Base-by-base conservation (phyloP, 2,888 invertebrate species). In the Agrotis segetum region DNA sequence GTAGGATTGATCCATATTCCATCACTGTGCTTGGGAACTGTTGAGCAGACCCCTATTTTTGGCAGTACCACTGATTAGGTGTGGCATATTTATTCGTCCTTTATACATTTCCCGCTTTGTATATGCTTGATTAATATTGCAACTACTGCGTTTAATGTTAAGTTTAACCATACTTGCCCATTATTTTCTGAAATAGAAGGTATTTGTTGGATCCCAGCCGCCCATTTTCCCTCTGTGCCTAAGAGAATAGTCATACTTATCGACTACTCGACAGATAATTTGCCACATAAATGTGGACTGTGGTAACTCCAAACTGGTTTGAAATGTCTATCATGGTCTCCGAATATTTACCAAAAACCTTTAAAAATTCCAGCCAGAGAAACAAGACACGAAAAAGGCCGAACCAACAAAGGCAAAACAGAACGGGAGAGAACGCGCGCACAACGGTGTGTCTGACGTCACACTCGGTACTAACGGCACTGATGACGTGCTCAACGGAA, bases 381-480 rank as follows among this genome's bases (percentile, higher is more conserved):
- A 89, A 64, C 82, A 86, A 83, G 84, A 88, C 77, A 64, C 75
- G 78, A 71, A 87, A 86, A 72, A 75, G 82, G 60, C 75, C 55
- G 85, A 84, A 44, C 62, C 81, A 29, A 63, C 84, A 61, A 89
- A 89, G 40, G 75, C 85, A 88, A 62, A 91, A 85, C 91, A 90
- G 87, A 94, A 92, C 88, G 94, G 92, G 76, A 87, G 84, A 29
- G 84, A 81, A 17, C 85, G 85, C 65, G 71, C 83, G 69, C 84
- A 85, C 81, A 90, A 90, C 83, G 91, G 90, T 14, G 88, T 88
- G 14, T 76, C 85, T 47, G 88, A 88, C 72, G 87, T 87, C 47
- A 82, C 85, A 46, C 76, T 86, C 56, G 71, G 77, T 77, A 72
- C 73, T 66, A 79, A 88, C 84, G 83, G 87, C 67, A 87, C 85